Evolutionary conservation across 1,140 invertebrate species (phyloP), one percentile per base, ranked within the genome.

Genomic region (Conus ventricosus): DNA sequence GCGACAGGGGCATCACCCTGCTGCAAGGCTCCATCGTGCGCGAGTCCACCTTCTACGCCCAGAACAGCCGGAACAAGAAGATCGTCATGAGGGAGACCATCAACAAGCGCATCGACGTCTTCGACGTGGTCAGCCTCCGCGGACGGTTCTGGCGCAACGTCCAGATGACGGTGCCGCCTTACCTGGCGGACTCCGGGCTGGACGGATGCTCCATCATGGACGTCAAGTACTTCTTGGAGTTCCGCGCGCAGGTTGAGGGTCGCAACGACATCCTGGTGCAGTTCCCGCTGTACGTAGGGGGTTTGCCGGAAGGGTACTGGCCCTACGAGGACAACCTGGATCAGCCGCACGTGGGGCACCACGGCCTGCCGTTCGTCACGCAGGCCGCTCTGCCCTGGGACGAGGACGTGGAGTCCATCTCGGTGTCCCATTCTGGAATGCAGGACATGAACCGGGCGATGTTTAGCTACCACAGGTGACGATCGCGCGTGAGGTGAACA

Each of bases 211-310:
- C 60, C 60, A 63, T 63, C 17, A 63, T 63, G 1, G 60, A 63
- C 11, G 60, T 63, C 55, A 87, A 88, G 25, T 95, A 95, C 88
- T 81, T 89, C 15, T 92, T 95, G 84, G 92, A 93, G 84, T 95
- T 95, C 81, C 85, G 87, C 57, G 89, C 86, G 53, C 57, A 80
- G 57, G 75, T 90, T 10, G 84, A 86, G 11, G 87, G 87, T 25
- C 82, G 80, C 23, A 87, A 90, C 20, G 89, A 90, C 84, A 54
- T 90, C 4, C 23, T 55, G 6, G n/a, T 88, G 25, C 84, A 87
- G 11, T 60, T 57, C 17, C 89, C 89, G 4, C 27, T 90, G 25
- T 88, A 57, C 55, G 89, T 90, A 0, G 89, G 89, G 17, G 71
- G 25, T 23, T 23, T 54, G 39, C 67, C 27, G 20, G 81, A 25